phyloP scores from a whole-genome alignment of 2,113 vertebrate species.

The Emydura subglobosa region DNA sequence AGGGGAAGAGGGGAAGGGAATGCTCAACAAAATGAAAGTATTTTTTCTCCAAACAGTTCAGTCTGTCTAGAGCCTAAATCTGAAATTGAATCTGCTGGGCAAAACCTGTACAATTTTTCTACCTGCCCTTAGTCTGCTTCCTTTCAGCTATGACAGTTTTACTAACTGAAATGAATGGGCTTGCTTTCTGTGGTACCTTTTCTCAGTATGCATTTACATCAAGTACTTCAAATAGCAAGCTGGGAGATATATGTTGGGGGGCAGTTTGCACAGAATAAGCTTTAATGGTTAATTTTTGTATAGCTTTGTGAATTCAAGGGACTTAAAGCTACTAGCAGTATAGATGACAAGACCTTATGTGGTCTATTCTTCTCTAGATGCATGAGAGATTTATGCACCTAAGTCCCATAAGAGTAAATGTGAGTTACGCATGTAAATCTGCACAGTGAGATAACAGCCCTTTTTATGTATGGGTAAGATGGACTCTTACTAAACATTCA shows the following conservation, averaged over 20 bases:
- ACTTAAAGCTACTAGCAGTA: constrained; percentile 56
- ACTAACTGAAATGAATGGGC: constrained; percentile 84
- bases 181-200: constrained; percentile 71
- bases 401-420: constrained; percentile 66
- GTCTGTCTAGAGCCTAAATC: constrained; percentile 47
- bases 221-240: constrained; percentile 58
- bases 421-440: constrained; percentile 71
- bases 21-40: constrained; percentile 48
- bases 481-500: constrained; percentile 67
- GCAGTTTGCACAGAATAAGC: constrained; percentile 56
- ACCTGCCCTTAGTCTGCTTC: constrained; percentile 75
- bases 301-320: constrained; percentile 56
- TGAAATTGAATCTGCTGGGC: constrained; percentile 77
- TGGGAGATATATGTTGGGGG: constrained; percentile 56
- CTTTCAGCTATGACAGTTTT: constrained; percentile 85
- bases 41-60: constrained; percentile 62
- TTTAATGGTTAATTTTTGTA: constrained; percentile 68
- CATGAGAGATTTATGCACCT: constrained; percentile 62
- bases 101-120: constrained; percentile 77
- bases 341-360: constrained; percentile 58
- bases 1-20: constrained; percentile 49
- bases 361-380: constrained; percentile 62
- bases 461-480: constrained; percentile 65
- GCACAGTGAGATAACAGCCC: constrained; percentile 66
- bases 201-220: constrained; percentile 36